phyloP scores from a whole-genome alignment of 1,140 invertebrate species.

The Drosophila nigromelanica region DNA sequence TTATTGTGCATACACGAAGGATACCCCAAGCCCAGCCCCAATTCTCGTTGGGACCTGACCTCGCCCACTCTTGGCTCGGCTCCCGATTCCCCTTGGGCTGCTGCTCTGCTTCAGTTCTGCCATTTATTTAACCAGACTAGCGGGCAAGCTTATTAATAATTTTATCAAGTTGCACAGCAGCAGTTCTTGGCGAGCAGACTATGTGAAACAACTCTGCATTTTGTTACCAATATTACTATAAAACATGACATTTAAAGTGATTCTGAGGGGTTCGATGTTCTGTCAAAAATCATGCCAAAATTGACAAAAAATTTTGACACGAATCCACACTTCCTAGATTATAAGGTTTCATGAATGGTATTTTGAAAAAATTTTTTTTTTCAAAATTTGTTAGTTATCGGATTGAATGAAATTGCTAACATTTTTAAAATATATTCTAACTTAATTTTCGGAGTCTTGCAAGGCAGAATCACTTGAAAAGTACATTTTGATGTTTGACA shows the following conservation, averaged over 20 bases:
- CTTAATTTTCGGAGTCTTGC: neutral
- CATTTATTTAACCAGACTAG: conserved; percentile 61
- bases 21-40: conserved; percentile 7
- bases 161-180: conserved; percentile 57
- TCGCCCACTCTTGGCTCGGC: conserved; percentile 2
- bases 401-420: too few species aligned
- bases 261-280: too few species aligned
- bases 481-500: conserved; percentile 7
- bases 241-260: too few species aligned
- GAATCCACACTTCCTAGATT: too few species aligned
- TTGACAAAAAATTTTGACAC: too few species aligned
- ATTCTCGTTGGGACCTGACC: neutral
- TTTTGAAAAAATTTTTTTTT: too few species aligned
- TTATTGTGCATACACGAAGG: conserved; percentile 71
- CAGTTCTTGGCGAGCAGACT: conserved; percentile 15
- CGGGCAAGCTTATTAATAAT: conserved; percentile 72
- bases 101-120: conserved; percentile 21
- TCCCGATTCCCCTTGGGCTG: conserved; percentile 7
- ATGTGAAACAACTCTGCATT: conserved; percentile 1
- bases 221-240: too few species aligned
- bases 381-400: too few species aligned
- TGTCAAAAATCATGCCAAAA: too few species aligned
- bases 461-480: conserved; percentile 1
- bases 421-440: too few species aligned
- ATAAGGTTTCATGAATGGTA: too few species aligned